These are phyloP conservation scores for Channallabes apus DNA, from an alignment of 2,797 vertebrate genomes.

Conservation along the genomic window DNA sequence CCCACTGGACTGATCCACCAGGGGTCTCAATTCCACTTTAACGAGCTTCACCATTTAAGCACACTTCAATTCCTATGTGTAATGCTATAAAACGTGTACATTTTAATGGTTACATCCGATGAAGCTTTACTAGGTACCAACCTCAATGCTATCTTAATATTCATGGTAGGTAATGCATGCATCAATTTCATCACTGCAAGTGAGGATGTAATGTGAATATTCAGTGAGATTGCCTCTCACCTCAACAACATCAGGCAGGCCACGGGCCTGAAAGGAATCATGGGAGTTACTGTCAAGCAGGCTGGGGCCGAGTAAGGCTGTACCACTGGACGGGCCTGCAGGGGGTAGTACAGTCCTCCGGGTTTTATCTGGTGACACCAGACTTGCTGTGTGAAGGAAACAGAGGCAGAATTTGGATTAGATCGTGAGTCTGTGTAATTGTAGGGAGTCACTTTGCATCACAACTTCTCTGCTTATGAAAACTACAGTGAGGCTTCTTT, in stretches of 20 bases:
- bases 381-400: constrained; percentile 80
- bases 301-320: constrained; percentile 89
- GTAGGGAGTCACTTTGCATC: not conserved
- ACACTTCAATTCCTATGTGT: not conserved
- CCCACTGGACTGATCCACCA: not conserved
- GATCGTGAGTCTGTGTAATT: not conserved
- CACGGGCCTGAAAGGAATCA: constrained; percentile 94
- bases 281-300: constrained; percentile 95
- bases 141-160: not conserved
- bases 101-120: not conserved
- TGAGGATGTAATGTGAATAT: not conserved
- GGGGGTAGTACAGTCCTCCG: constrained; percentile 82
- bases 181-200: too few species aligned
- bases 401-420: constrained; percentile 17
- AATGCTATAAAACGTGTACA: not conserved
- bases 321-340: constrained; percentile 82
- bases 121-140: not conserved
- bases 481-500: not conserved
- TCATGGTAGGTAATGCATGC: too few species aligned
- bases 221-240: constrained; percentile 64
- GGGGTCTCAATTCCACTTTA: not conserved
- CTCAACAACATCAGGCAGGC: constrained; percentile 91
- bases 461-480: not conserved
- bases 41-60: not conserved
- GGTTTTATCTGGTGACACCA: constrained; percentile 95